Conservation (phyloP, 1,140 invertebrate species). For the Drosophila seguyi region DNA sequence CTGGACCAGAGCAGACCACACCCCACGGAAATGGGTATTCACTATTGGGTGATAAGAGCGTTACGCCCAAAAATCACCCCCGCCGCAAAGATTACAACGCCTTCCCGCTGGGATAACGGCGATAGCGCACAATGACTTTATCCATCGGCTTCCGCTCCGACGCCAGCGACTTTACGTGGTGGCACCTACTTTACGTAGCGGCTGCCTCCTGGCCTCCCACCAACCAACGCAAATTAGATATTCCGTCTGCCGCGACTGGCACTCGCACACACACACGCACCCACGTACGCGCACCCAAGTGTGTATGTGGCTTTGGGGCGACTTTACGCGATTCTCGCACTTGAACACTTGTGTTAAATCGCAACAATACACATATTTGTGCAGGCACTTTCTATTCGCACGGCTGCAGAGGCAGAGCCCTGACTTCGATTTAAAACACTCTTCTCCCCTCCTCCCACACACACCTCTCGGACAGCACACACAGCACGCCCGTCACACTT, state of each 20-base stretch:
- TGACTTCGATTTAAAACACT: conserved; percentile 38
- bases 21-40: conserved; percentile 61
- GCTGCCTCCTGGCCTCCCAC: conserved; percentile 36
- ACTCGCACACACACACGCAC: conserved; percentile 16
- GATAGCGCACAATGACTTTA: conserved; percentile 31
- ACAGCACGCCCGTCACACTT: conserved; percentile 54
- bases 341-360: conserved; percentile 24
- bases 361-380: conserved; percentile 31
- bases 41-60: conserved; percentile 58
- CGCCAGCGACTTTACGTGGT: conserved; percentile 34
- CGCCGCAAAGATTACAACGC: conserved; percentile 20
- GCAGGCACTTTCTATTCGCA: conserved; percentile 53
- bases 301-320: conserved; percentile 26
- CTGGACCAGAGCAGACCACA: conserved; percentile 60
- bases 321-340: conserved; percentile 31
- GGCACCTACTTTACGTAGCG: conserved; percentile 21
- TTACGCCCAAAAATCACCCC: conserved; percentile 44
- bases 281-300: conserved; percentile 16
- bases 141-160: conserved; percentile 16
- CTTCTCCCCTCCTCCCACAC: conserved; percentile 13
- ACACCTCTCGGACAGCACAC: conserved; percentile 37
- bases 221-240: conserved; percentile 44
- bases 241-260: conserved; percentile 19
- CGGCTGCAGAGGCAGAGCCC: conserved; percentile 5
- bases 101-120: conserved; percentile 18